phyloP scores from a whole-genome alignment of 2,797 vertebrate genomes.

The Labroides dimidiatus region DNA sequence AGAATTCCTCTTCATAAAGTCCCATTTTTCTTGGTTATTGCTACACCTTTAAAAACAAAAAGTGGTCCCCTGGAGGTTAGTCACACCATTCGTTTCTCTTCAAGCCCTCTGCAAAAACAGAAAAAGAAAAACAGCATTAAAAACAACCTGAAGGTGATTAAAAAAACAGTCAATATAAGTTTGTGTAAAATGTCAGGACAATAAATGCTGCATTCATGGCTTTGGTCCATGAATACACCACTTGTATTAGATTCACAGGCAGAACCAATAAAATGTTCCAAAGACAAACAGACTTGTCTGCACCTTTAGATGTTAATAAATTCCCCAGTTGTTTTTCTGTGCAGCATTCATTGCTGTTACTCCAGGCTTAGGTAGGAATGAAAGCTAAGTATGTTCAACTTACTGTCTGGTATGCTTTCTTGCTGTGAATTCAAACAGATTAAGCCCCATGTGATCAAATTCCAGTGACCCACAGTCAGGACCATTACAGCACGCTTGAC shows the following conservation, averaged over 20 bases:
- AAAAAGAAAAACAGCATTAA: neutral
- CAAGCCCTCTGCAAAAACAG: neutral
- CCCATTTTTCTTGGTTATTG: too few species aligned
- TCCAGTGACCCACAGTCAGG: slow-evolving; percentile 56
- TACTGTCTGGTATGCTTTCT: slow-evolving; percentile 41
- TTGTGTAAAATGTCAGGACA: neutral
- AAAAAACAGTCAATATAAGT: neutral
- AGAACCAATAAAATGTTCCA: neutral
- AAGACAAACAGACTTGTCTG: neutral
- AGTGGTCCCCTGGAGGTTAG: neutral
- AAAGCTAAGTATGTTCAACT: slow-evolving; percentile 19
- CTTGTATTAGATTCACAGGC: neutral
- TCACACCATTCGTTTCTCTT: neutral
- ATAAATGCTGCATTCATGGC: neutral
- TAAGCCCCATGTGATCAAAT: slow-evolving; percentile 69
- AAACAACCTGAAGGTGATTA: neutral
- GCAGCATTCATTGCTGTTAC: neutral
- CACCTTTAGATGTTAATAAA: neutral
- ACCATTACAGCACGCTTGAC: slow-evolving; percentile 52
- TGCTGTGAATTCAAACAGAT: slow-evolving; percentile 61
- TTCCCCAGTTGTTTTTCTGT: neutral
- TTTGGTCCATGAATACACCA: neutral
- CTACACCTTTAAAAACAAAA: too few species aligned
- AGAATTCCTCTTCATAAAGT: neutral
- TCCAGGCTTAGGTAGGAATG: slow-evolving; percentile 18